These are phyloP conservation scores for Pheosia tremula DNA, from an alignment of 2,888 invertebrate species.

Conservation along the genomic window DNA sequence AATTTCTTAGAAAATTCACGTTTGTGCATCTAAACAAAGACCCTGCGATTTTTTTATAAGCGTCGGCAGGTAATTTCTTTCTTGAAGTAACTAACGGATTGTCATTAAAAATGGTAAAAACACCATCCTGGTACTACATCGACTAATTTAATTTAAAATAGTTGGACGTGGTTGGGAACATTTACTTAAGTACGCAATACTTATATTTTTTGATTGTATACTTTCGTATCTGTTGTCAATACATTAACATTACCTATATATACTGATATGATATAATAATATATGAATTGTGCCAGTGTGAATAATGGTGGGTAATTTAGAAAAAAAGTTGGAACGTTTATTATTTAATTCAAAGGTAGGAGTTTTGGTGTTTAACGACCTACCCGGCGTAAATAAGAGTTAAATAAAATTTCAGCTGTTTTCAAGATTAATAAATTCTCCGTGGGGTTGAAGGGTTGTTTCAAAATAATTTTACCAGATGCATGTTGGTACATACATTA, in stretches of 20 bases:
- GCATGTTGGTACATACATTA: too few relatives aligned
- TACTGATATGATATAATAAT: not conserved
- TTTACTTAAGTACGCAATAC: too few relatives aligned
- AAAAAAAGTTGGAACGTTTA: too few relatives aligned
- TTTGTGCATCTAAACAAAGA: constrained; percentile 34
- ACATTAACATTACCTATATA: not conserved
- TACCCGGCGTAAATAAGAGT: too few relatives aligned
- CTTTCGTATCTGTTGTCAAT: not conserved
- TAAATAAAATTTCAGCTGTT: too few relatives aligned
- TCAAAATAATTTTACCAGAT: too few relatives aligned
- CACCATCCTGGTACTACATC: constrained; percentile 20
- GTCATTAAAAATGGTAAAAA: constrained; percentile 30
- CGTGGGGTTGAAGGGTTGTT: too few relatives aligned
- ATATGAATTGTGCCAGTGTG: not conserved
- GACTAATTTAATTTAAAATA: constrained; percentile 32
- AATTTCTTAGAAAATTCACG: constrained; percentile 59
- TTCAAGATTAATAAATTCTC: too few relatives aligned
- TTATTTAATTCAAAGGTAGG: too few relatives aligned
- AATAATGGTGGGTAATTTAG: not conserved
- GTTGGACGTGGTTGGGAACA: not conserved
- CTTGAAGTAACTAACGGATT: constrained; percentile 26
- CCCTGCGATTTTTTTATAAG: constrained; percentile 33
- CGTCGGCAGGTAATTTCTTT: constrained; percentile 40
- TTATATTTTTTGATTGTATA: not conserved
- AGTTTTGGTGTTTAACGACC: too few relatives aligned